Conservation (phyloP, 64 coral and sea anemone genomes). For the Pocillopora verrucosa region DNA sequence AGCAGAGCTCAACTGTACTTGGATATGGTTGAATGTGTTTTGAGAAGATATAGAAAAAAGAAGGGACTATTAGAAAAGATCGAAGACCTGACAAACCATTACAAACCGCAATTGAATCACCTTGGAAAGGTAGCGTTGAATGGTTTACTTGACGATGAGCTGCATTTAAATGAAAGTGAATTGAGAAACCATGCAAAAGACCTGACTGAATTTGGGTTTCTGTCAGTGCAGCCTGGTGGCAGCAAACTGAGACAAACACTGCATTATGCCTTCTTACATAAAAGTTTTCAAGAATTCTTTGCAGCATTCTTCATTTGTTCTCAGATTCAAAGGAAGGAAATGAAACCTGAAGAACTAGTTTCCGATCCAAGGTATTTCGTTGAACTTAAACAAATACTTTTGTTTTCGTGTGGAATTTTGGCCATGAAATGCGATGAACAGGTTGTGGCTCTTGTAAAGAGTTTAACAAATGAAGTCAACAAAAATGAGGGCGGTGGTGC, state of each 20-base stretch:
- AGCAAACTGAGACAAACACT: no score
- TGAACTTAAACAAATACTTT: background rate
- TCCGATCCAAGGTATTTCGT: no score
- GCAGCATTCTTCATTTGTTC: no score
- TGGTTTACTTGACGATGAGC: background rate
- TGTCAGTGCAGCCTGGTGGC: no score
- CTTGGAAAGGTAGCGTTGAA: background rate
- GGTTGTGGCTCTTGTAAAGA: background rate
- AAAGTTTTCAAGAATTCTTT: no score
- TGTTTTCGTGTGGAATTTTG: constrained; percentile 22
- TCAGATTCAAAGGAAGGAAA: no score
- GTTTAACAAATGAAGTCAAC: background rate
- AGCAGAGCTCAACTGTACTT: background rate
- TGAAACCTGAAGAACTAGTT: no score
- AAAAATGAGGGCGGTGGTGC: background rate
- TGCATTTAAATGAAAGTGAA: background rate
- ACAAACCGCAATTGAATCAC: background rate
- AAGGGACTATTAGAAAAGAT: background rate
- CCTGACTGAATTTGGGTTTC: no score
- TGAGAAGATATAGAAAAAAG: background rate
- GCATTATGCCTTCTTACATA: no score
- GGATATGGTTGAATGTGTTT: background rate
- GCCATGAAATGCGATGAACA: background rate
- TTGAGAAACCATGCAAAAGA: no score
- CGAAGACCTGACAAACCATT: background rate